Evolutionary conservation across 2,797 vertebrate genomes (phyloP).

Genomic region (Hemibagrus guttatus): DNA sequence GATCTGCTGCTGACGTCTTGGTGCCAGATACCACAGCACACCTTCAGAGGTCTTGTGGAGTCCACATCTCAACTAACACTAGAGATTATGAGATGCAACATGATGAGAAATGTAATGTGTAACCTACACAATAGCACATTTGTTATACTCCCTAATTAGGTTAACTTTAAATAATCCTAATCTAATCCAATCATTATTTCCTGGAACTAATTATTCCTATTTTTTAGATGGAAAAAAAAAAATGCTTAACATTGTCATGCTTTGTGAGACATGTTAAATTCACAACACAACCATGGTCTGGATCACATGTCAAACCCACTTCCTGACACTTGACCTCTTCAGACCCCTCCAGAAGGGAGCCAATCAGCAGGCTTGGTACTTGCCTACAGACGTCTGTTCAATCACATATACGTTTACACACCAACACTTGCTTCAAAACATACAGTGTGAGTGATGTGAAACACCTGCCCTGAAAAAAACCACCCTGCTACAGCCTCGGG

Average conservation of each 20-base stretch:
- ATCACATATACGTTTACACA: constrained; percentile 25
- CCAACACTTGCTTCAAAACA: neutral
- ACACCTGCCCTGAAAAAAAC: neutral
- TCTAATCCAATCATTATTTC: neutral
- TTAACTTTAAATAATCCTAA: neutral
- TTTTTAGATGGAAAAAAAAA: neutral
- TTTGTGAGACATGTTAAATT: neutral
- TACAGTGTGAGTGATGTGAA: constrained; percentile 7
- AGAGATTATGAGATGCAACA: neutral
- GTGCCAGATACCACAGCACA: too few relatives aligned
- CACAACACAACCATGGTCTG: constrained; percentile 10
- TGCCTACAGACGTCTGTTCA: constrained; percentile 1
- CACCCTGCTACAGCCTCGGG: neutral
- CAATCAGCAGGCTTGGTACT: constrained; percentile 15
- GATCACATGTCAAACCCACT: constrained; percentile 42
- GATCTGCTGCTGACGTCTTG: too few relatives aligned
- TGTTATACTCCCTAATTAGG: neutral
- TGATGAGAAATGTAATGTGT: neutral
- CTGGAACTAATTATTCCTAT: neutral
- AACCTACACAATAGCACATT: neutral
- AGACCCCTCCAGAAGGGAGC: constrained; percentile 13
- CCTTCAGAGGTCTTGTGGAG: too few relatives aligned
- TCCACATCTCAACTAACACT: neutral
- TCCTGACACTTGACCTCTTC: constrained; percentile 41
- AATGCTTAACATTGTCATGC: neutral